phyloP scores from a whole-genome alignment of 2,888 invertebrate genomes.

The Leucophenga montana region DNA sequence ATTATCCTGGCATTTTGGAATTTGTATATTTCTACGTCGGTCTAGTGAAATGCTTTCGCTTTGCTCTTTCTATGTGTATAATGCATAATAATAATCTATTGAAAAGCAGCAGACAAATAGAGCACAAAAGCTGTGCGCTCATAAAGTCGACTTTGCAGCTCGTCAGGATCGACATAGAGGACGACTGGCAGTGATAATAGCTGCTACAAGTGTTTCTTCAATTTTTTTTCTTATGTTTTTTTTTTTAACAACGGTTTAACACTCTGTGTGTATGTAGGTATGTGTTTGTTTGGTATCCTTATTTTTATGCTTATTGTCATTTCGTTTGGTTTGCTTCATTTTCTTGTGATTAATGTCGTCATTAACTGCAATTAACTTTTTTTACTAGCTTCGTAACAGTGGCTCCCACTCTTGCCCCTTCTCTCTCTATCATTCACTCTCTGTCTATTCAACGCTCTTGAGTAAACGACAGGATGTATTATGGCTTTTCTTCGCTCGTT shows the following conservation, averaged over 20 bases:
- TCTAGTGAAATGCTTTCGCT: neutral
- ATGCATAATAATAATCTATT: constrained; percentile 14
- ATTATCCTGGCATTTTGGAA: neutral
- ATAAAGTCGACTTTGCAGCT: constrained; percentile 28
- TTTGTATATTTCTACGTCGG: neutral
- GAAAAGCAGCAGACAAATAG: constrained; percentile 36
- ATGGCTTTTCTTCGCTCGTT: neutral
- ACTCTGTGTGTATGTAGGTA: neutral
- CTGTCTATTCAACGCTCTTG: neutral
- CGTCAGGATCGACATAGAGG: constrained; percentile 17
- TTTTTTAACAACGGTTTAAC: constrained; percentile 36
- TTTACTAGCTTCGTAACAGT: constrained; percentile 37
- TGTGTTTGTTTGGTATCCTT: constrained; percentile 16
- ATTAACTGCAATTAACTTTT: constrained; percentile 72
- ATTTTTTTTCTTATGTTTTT: constrained; percentile 47
- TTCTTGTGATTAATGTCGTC: constrained; percentile 71
- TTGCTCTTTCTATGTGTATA: neutral
- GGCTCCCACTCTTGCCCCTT: neutral
- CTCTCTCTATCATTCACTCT: neutral
- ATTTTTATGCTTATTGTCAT: constrained; percentile 60
- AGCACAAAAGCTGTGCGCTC: constrained; percentile 49
- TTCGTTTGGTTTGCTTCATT: constrained; percentile 61
- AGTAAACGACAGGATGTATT: neutral
- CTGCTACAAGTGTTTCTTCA: constrained; percentile 43
- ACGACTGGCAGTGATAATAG: constrained; percentile 62